A percentile compares a stretch with the other conserved stretches of the same genome.
phyloP scores from a whole-genome alignment of 2,888 invertebrate species.

The Pandemis corylana region DNA sequence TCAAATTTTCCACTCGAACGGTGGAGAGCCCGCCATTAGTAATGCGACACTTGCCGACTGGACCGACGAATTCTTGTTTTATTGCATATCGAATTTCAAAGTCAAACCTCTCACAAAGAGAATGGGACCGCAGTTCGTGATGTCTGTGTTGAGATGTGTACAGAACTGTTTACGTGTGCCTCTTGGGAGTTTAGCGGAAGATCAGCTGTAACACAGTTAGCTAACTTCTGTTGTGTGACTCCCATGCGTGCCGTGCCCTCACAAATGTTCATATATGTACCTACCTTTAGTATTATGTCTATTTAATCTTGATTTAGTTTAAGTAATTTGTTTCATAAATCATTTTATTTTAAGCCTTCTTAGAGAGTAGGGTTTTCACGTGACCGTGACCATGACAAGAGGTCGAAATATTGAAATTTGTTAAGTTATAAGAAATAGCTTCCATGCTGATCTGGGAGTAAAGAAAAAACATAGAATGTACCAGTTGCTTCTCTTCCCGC shows the following conservation, averaged over 20 bases:
- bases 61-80: constrained; percentile 29
- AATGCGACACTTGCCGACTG: constrained; percentile 45
- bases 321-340: no score
- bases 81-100: constrained; percentile 38
- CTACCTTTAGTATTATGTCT: not conserved
- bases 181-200: constrained; percentile 17
- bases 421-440: no score
- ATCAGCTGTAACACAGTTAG: constrained; percentile 11
- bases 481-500: no score
- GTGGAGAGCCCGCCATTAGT: constrained; percentile 46
- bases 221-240: constrained; percentile 23
- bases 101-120: constrained; percentile 23
- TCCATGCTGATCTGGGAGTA: no score
- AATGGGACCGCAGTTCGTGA: constrained; percentile 2
- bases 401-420: no score
- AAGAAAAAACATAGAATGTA: no score
- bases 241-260: constrained; percentile 4
- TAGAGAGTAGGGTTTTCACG: no score
- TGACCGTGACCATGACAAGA: no score
- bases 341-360: no score
- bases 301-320: no score
- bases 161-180: constrained; percentile 13
- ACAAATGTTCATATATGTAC: not conserved
- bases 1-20: constrained; percentile 54
- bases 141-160: constrained; percentile 21